A percentile compares a stretch with the other conserved stretches of the same genome.
Conservation (phyloP, 2,113 vertebrate species). For the Dendrocopos noguchii region DNA sequence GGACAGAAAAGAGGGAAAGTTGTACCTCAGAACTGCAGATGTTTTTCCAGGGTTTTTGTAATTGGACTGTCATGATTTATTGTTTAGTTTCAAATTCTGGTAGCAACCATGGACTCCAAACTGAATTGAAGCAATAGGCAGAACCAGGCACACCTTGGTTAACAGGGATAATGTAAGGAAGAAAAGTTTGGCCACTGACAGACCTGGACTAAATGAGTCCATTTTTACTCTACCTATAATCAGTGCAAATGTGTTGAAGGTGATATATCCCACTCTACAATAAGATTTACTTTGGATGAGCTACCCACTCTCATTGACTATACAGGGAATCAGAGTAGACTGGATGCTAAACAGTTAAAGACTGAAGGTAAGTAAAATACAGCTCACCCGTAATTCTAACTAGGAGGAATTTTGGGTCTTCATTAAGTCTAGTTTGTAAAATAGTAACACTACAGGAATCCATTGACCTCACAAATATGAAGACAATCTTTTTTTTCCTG, state of each 20-base stretch:
- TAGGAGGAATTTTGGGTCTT: neutral
- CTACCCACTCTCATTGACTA: neutral
- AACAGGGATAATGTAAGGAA: neutral
- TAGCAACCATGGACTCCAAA: neutral
- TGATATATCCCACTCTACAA: neutral
- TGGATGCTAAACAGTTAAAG: neutral
- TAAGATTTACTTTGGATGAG: neutral
- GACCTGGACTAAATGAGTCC: neutral
- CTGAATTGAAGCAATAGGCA: neutral
- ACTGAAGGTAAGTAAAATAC: neutral
- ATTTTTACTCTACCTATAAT: neutral
- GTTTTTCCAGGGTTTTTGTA: neutral
- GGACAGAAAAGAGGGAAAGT: neutral
- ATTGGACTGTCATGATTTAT: rapidly evolving
- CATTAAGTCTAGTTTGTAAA: neutral
- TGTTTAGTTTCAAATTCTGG: neutral
- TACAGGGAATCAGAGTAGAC: neutral
- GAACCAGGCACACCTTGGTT: neutral
- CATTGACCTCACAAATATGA: neutral
- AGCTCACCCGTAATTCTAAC: neutral
- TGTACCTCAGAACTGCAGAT: neutral
- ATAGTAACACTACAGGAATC: neutral
- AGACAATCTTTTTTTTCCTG: neutral
- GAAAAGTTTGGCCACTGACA: neutral
- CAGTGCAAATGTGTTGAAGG: neutral